phyloP scores from a whole-genome alignment of 2,888 invertebrate species.

The Dermolepida albohirtum region DNA sequence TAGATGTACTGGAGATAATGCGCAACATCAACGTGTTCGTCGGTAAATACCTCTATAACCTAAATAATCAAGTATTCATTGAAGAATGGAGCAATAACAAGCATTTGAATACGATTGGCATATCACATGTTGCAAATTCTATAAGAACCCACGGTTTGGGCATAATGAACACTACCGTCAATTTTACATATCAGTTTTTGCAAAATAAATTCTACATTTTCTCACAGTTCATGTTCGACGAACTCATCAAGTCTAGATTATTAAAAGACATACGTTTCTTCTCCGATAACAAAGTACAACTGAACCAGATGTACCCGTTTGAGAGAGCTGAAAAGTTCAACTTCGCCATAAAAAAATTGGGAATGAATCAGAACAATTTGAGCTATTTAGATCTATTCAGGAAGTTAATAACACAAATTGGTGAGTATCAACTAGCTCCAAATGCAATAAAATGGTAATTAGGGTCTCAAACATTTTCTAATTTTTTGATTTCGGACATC shows the following conservation, averaged over 20 bases:
- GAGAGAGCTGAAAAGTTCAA: conserved; percentile 95
- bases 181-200: conserved; percentile 93
- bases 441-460: too few species aligned
- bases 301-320: conserved; percentile 82
- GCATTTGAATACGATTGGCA: conserved; percentile 94
- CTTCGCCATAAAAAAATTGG: conserved; percentile 88
- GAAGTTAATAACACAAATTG: conserved; percentile 92
- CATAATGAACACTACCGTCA: conserved; percentile 94
- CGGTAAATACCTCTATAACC: conserved; percentile 91
- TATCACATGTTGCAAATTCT: conserved; percentile 95
- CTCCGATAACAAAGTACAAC: conserved; percentile 76
- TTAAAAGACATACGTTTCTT: conserved; percentile 89
- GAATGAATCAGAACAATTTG: conserved; percentile 82
- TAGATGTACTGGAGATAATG: conserved; percentile 97
- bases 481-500: too few species aligned
- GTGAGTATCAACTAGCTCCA: conserved; percentile 66
- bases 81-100: conserved; percentile 93
- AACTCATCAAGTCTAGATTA: conserved; percentile 95
- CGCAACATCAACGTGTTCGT: conserved; percentile 96
- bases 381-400: conserved; percentile 95
- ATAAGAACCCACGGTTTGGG: conserved; percentile 97
- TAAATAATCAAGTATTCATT: conserved; percentile 96
- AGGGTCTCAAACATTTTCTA: too few species aligned
- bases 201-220: conserved; percentile 93
- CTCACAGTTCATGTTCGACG: conserved; percentile 97